Evolutionary conservation across 2,888 invertebrate species (phyloP).

Genomic region (Ligdia adustata): DNA sequence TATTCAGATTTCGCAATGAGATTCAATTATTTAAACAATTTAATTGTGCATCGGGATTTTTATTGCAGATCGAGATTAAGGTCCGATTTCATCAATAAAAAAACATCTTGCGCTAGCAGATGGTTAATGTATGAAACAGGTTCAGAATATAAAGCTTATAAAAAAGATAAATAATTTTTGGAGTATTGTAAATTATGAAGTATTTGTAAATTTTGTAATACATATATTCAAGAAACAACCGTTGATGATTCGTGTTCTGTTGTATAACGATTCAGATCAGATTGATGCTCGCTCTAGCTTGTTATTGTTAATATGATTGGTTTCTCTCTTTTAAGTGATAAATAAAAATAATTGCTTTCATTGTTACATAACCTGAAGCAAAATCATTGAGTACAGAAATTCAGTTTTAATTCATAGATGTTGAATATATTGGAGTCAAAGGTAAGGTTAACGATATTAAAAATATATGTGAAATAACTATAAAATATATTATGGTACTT

Average conservation of each 20-base stretch:
- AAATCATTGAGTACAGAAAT: background rate
- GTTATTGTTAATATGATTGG: conserved; percentile 5
- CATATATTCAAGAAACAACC: too few species aligned
- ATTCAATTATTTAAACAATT: conserved; percentile 32
- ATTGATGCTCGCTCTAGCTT: background rate
- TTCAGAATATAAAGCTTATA: too few species aligned
- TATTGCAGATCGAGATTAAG: conserved; percentile 5
- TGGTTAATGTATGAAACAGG: background rate
- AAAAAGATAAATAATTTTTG: too few species aligned
- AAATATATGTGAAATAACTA: too few species aligned
- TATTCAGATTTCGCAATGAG: conserved; percentile 27
- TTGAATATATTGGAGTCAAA: too few species aligned
- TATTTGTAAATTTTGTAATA: too few species aligned
- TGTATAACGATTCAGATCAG: conserved; percentile 1
- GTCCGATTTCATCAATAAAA: conserved; percentile 2
- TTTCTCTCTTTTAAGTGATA: conserved; percentile 7
- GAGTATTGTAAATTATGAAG: too few species aligned
- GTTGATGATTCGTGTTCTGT: background rate
- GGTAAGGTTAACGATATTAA: too few species aligned
- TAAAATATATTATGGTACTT: too few species aligned
- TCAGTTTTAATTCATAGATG: too few species aligned
- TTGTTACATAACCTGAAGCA: background rate
- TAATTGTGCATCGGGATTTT: conserved; percentile 11
- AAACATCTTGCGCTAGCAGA: background rate
- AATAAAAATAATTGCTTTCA: conserved; percentile 3